These are phyloP conservation scores for Cossypha polioptera DNA, from an alignment of 2,797 vertebrate species.

Conservation along the genomic window DNA sequence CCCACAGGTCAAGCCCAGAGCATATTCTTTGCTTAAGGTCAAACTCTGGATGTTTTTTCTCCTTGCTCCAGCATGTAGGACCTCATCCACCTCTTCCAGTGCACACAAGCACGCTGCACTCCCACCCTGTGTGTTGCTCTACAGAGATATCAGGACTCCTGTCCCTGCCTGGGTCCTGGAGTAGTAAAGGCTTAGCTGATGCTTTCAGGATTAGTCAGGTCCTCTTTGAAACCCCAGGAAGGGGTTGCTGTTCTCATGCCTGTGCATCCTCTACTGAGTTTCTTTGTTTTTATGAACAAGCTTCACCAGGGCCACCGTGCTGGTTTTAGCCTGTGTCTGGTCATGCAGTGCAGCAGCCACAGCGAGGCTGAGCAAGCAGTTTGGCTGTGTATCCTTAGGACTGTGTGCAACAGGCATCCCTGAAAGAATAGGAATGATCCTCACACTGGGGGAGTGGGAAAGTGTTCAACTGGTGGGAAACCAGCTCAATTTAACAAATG, in stretches of 20 bases:
- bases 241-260: conserved; percentile 3
- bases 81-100: not conserved
- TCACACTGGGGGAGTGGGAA: not conserved
- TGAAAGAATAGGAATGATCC: conserved; percentile 4
- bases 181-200: not conserved
- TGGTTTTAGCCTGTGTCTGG: not conserved
- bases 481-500: conserved; percentile 44
- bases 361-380: not conserved
- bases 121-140: not conserved
- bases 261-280: not conserved
- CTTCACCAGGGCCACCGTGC: not conserved
- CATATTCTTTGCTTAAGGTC: not conserved
- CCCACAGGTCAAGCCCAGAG: not conserved
- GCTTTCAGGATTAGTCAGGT: not conserved
- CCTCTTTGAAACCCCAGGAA: not conserved
- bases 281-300: not conserved
- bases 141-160: not conserved
- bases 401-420: not conserved
- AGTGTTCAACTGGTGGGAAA: conserved; percentile 48
- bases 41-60: not conserved
- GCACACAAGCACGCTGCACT: fast-evolving
- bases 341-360: not conserved
- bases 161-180: not conserved
- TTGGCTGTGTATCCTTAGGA: conserved; percentile 21
- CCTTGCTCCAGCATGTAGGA: not conserved